phyloP scores from a whole-genome alignment of 2,113 vertebrate genomes.

The Phyllostomus discolor region DNA sequence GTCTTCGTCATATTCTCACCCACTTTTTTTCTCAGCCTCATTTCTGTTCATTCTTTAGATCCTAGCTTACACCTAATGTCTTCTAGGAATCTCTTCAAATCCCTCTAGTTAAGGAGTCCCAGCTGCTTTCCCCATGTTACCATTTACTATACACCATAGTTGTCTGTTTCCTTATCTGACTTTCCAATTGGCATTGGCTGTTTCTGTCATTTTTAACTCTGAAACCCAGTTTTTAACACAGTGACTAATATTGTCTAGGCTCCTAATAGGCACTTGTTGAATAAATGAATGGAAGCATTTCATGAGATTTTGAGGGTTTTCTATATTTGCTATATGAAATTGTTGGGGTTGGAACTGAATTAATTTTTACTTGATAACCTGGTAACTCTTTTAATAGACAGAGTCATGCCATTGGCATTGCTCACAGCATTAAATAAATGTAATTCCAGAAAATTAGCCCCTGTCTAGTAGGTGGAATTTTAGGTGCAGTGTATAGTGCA shows the following conservation, averaged over 20 bases:
- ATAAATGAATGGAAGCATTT: conserved; percentile 8
- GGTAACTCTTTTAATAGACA: background rate
- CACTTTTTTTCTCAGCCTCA: background rate
- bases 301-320: background rate
- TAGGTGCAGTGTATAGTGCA: background rate
- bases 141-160: background rate
- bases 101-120: background rate
- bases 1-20: background rate
- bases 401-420: background rate
- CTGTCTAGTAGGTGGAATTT: background rate
- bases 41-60: background rate
- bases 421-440: background rate
- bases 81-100: background rate
- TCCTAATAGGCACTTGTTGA: background rate
- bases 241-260: background rate
- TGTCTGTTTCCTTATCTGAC: background rate
- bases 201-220: background rate
- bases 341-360: background rate
- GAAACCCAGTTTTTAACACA: background rate
- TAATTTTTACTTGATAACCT: background rate
- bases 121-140: background rate
- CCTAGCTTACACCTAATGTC: background rate
- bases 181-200: background rate
- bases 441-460: background rate
- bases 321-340: background rate